A percentile compares a stretch with the other conserved stretches of the same genome.
Conservation (phyloP, 2,797 vertebrate species). For the Buphagus erythrorhynchus region DNA sequence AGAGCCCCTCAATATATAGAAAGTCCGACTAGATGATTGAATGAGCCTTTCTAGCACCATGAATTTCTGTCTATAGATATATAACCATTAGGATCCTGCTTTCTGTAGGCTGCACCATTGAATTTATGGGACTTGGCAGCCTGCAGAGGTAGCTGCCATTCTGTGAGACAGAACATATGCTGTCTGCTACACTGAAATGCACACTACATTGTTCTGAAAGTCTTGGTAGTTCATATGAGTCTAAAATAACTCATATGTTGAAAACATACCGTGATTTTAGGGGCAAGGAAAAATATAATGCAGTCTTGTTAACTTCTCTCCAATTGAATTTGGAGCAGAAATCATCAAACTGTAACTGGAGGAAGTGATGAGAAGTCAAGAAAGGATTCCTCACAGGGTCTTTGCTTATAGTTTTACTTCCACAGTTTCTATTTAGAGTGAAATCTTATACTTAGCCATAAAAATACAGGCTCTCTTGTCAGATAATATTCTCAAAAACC, state of each 20-base stretch:
- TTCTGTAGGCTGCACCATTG: not conserved
- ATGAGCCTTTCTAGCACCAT: not conserved
- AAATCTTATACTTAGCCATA: not conserved
- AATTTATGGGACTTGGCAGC: conserved; percentile 29
- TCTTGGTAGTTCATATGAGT: not conserved
- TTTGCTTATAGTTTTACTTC: not conserved
- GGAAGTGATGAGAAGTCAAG: not conserved
- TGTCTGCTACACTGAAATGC: not conserved
- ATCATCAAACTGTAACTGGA: not conserved
- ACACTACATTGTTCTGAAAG: not conserved
- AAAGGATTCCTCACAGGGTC: not conserved
- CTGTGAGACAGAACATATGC: conserved; percentile 20
- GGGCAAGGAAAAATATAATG: not conserved
- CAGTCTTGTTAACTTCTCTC: not conserved
- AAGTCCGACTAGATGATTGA: conserved; percentile 25
- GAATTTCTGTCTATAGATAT: conserved; percentile 16
- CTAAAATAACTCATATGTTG: not conserved
- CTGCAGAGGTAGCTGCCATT: conserved; percentile 16
- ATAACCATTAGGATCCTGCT: conserved; percentile 28
- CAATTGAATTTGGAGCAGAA: not conserved
- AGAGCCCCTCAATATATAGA: conserved; percentile 8
- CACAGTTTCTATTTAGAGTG: not conserved
- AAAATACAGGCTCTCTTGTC: not conserved
- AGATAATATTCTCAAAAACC: not conserved
- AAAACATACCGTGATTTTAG: not conserved